Evolutionary conservation across 1,140 invertebrate genomes (phyloP).

Genomic region (Eriocheir sinensis): DNA sequence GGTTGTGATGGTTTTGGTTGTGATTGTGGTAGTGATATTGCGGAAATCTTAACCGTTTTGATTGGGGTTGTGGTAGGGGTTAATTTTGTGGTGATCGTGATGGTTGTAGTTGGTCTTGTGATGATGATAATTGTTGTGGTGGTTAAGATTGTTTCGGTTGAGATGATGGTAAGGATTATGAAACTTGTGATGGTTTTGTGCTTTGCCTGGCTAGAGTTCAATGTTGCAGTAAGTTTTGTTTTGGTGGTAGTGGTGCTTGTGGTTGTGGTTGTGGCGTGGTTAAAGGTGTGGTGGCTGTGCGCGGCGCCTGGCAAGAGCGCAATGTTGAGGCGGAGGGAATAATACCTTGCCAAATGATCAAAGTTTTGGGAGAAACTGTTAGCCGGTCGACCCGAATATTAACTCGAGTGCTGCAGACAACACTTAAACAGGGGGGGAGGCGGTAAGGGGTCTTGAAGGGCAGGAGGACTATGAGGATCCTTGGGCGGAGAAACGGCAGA

Average conservation of each 20-base stretch:
- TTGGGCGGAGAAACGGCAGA: background rate
- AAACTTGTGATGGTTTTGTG: too few relatives aligned
- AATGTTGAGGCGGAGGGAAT: background rate
- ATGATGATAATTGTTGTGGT: too few relatives aligned
- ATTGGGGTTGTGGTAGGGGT: too few relatives aligned
- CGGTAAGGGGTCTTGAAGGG: background rate
- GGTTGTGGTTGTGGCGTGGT: background rate
- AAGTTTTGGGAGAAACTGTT: background rate
- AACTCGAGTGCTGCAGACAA: background rate
- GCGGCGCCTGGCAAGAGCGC: background rate
- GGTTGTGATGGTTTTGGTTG: background rate
- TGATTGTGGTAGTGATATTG: background rate
- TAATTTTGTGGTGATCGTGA: too few relatives aligned
- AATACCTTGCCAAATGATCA: constrained; percentile 13
- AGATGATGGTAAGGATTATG: too few relatives aligned
- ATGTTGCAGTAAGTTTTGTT: too few relatives aligned
- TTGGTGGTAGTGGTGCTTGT: too few relatives aligned
- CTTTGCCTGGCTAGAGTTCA: too few relatives aligned
- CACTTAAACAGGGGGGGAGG: background rate
- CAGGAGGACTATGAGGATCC: background rate
- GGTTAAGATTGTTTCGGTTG: too few relatives aligned
- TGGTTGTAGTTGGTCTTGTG: too few relatives aligned
- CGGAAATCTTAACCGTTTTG: too few relatives aligned
- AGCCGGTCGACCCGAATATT: background rate
- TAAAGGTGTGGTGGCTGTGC: background rate